A percentile compares a stretch with the other conserved stretches of the same genome.
Evolutionary conservation across 2,888 invertebrate species (phyloP).

Genomic region (Phalangium opilio): DNA sequence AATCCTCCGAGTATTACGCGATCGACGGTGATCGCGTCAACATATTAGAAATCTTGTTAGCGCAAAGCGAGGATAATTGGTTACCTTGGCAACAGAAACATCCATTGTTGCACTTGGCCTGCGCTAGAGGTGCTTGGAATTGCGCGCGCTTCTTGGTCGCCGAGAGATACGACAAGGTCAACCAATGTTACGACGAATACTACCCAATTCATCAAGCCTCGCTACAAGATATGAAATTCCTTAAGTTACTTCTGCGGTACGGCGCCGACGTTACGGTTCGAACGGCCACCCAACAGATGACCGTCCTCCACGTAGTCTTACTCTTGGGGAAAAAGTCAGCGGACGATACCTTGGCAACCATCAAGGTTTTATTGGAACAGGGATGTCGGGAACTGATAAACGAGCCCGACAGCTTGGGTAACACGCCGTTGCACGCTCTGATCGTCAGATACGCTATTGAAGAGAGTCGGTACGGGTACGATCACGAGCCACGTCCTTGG

Average conservation of each 20-base stretch:
- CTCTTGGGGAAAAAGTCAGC: constrained; percentile 51
- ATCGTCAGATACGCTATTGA: constrained; percentile 46
- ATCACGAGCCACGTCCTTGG: constrained; percentile 39
- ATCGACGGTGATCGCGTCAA: constrained; percentile 53
- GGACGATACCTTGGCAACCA: constrained; percentile 51
- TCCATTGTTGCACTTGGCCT: constrained; percentile 50
- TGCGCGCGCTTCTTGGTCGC: constrained; percentile 51
- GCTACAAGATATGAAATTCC: constrained; percentile 51
- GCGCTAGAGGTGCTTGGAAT: constrained; percentile 53
- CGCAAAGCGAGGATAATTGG: constrained; percentile 54
- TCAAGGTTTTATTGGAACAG: constrained; percentile 50
- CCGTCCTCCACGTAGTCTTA: constrained; percentile 36
- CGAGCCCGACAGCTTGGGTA: constrained; percentile 52
- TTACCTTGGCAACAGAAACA: constrained; percentile 37
- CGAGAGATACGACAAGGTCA: constrained; percentile 44
- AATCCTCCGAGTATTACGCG: constrained; percentile 53
- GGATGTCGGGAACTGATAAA: constrained; percentile 55
- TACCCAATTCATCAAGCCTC: constrained; percentile 61
- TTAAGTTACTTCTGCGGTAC: constrained; percentile 36
- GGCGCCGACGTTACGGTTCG: constrained; percentile 54
- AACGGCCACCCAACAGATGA: constrained; percentile 56
- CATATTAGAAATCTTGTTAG: constrained; percentile 47
- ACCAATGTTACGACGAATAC: constrained; percentile 54
- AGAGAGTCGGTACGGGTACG: constrained; percentile 47
- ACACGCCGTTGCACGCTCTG: constrained; percentile 53